Base-by-base conservation (phyloP, 2,888 invertebrate species). In the Smittia sp. region DNA sequence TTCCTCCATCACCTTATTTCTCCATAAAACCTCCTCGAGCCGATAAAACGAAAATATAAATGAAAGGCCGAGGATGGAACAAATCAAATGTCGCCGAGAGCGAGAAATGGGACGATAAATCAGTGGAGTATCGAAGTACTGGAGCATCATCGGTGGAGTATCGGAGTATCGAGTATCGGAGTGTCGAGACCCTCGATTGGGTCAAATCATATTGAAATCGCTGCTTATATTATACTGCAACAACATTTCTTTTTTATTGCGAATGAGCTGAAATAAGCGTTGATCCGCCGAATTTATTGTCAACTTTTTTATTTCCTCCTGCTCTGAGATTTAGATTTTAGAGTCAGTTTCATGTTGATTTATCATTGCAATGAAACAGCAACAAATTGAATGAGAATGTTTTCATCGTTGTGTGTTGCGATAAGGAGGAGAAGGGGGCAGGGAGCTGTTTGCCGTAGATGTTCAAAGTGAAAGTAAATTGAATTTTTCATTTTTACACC, bases 241-340 rank as follows among this genome's bases (percentile, higher is more conserved):
- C 58, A 58, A 58, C n/a, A 58, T 58, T 58, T 58, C 58, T 58
- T 58, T n/a, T 58, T 58, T 58, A 58, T 58, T 18, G 58, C 58
- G 25, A 41, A 68, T 68, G 18, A 66, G 15, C 32, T 38, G 2
- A 32, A 18, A 66, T 66, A 66, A 68, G 69, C 54, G 54, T 70
- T 70, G 69, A 70, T 70, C 54, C 27, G 54, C 52, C 52, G 25
- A 70, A 70, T 70, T 70, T 54, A 70, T 70, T 70, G 69, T 70
- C 46, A 70, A 54, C 69, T 54, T 54, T 70, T 70, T 70, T 32
- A 54, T 69, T 38, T 25, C 25, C 27, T 70, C 52, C 69, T 25
- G 11, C 27, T 27, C 32, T 6, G 27, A 9, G 15, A 39, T 41
- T 68, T 9, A 46, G 22, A 22, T 24, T 70, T 70, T 70, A 52